Evolutionary conservation across 1,140 invertebrate species (phyloP).

Genomic region (Propsilocerus akamusi): DNA sequence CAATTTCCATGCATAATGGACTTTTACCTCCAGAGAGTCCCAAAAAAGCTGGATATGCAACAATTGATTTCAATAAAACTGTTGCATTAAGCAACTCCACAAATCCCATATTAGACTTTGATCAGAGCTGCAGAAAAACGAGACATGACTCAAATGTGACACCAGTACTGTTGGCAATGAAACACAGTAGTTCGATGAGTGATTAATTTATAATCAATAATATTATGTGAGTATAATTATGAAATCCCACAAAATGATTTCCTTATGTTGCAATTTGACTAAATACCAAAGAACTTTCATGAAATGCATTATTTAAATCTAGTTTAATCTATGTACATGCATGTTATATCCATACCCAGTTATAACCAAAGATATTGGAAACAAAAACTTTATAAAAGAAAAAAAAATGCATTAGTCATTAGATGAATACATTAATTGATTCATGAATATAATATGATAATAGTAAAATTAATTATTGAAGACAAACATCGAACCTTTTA

Average conservation of each 20-base stretch:
- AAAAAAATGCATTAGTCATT: neutral
- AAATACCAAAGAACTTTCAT: too few species aligned
- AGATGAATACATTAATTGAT: too few species aligned
- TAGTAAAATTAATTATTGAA: too few species aligned
- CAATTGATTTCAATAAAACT: slow-evolving; percentile 86
- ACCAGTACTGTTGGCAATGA: slow-evolving; percentile 24
- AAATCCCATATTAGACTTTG: slow-evolving; percentile 30
- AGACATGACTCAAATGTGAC: slow-evolving; percentile 38
- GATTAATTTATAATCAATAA: slow-evolving; percentile 34
- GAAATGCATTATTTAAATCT: too few species aligned
- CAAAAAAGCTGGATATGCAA: slow-evolving; percentile 55
- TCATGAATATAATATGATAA: too few species aligned
- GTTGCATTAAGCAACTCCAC: slow-evolving; percentile 56
- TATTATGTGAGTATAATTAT: too few species aligned
- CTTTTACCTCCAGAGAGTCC: slow-evolving; percentile 30
- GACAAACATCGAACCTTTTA: too few species aligned
- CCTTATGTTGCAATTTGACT: too few species aligned
- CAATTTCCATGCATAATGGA: slow-evolving; percentile 7
- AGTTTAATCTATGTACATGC: too few species aligned
- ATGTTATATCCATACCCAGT: too few species aligned
- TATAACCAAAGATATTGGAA: too few species aligned
- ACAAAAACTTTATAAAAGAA: neutral
- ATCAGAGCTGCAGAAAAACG: slow-evolving; percentile 32
- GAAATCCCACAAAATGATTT: too few species aligned
- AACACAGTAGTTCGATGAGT: slow-evolving; percentile 34